Base-by-base conservation (phyloP, 2,113 vertebrate genomes). In the Chinchilla lanigera region DNA sequence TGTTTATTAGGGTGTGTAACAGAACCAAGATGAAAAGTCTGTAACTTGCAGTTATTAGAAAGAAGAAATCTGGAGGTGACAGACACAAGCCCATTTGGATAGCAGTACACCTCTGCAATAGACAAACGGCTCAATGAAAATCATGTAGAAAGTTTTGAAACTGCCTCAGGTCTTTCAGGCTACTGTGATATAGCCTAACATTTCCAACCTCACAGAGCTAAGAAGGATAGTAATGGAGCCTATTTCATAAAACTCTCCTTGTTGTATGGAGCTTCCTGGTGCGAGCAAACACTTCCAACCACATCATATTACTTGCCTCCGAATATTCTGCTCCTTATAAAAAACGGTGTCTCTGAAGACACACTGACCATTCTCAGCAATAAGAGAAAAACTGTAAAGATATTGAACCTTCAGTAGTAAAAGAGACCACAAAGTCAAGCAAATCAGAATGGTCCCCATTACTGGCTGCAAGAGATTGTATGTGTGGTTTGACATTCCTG, bases 181-280 rank as follows among this genome's bases (percentile, higher is more conserved):
- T 12, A 81, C 38, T 63, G 0, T 89, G n/a, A 63, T 47, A 50
- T 5, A 60, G 85, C 54, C 58, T 58, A 84, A n/a, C 30, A 11
- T 63, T 94, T 92, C 77, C 41, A 90, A 78, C 35, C 44, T 92
- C 83, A 67, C 47, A 71, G 17, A 95, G 13, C 28, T 82, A 60
- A 65, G 14, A 33, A n/a, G 7, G 75, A 71, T 22, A 41, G 38
- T 33, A 77, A 89, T 47, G 8, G 2, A 83, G 1, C 6, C 33
- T 24, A 4, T 89, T 98, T 94, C 35, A 93, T 47, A 77, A 97
- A 96, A n/a, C 78, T 33, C 0, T 19, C 1, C 28, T 65, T 83
- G 35, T 69, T 89, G 41, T 28, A 33, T 83, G 61, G 41, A n/a
- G 85, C 84, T 86, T 20, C 54, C 73, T 84, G 16, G 41, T 73